Conservation (phyloP, 2,797 vertebrate genomes). For the Semotilus atromaculatus region DNA sequence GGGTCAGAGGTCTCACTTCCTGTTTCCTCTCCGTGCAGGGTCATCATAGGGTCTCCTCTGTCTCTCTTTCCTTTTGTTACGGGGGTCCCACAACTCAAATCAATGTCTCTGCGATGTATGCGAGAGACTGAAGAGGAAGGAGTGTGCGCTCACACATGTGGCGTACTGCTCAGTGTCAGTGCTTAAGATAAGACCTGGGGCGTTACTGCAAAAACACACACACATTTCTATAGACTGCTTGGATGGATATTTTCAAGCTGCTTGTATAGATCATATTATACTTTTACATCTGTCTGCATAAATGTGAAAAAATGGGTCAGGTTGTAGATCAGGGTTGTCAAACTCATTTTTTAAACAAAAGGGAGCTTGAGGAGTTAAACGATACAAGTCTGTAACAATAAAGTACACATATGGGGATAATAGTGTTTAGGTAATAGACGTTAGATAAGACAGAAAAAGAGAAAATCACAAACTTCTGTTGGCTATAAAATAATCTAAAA, state of each 20-base stretch:
- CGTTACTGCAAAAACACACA: not conserved
- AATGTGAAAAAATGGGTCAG: conserved; percentile 7
- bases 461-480: not conserved
- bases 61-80: conserved; percentile 75
- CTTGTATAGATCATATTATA: conserved; percentile 5
- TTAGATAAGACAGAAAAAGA: not conserved
- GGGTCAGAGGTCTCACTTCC: conserved; percentile 80
- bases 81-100: conserved; percentile 43
- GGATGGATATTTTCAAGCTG: conserved; percentile 3
- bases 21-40: conserved; percentile 80
- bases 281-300: conserved; percentile 6
- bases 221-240: conserved; percentile 1
- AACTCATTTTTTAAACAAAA: not conserved
- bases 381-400: not conserved
- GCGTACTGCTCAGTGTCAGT: conserved; percentile 22
- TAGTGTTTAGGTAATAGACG: not conserved
- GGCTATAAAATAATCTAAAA: not conserved
- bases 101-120: conserved; percentile 9
- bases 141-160: conserved; percentile 41
- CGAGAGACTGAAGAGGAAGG: conserved; percentile 38
- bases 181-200: conserved; percentile 6
- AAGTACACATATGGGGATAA: not conserved
- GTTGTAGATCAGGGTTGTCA: conserved; percentile 3
- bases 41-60: conserved; percentile 78
- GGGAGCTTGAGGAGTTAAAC: not conserved